These are phyloP conservation scores for Diadegma fenestrale DNA, from an alignment of 2,888 invertebrate species.

Conservation along the genomic window DNA sequence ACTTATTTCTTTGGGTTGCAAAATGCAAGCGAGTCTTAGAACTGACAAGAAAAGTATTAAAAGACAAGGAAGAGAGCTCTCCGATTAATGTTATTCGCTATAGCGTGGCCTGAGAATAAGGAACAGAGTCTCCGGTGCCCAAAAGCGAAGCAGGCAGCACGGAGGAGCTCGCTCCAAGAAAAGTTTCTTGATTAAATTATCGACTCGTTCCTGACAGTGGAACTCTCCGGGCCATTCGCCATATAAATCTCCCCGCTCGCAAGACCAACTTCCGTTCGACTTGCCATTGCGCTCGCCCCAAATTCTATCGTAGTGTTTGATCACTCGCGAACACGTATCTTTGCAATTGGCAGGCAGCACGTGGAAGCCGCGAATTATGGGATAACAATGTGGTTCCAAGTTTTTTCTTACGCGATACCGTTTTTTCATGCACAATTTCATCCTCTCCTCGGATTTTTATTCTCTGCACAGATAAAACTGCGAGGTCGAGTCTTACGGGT, in stretches of 20 bases:
- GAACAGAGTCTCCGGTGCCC: not conserved
- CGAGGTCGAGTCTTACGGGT: not conserved
- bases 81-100: no score
- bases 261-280: conserved; percentile 36
- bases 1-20: conserved; percentile 29
- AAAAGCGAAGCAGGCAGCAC: not conserved
- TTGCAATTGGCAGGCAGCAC: not conserved
- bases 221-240: conserved; percentile 21
- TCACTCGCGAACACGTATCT: not conserved
- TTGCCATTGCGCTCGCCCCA: conserved; percentile 14
- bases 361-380: not conserved
- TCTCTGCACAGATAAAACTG: not conserved
- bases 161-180: conserved; percentile 27
- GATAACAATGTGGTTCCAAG: not conserved
- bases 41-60: not conserved
- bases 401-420: not conserved
- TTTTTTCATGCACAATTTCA: not conserved
- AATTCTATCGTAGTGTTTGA: conserved; percentile 9
- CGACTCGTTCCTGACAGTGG: conserved; percentile 50
- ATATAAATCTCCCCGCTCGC: not conserved
- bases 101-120: conserved; percentile 31
- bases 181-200: conserved; percentile 76
- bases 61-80: not conserved
- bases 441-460: not conserved
- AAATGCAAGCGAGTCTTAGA: not conserved